Percentiles rank a stretch among this genome's conserved stretches.
These are phyloP conservation scores for Andrena praecox DNA, from an alignment of 2,888 invertebrate species.

Conservation along the genomic window DNA sequence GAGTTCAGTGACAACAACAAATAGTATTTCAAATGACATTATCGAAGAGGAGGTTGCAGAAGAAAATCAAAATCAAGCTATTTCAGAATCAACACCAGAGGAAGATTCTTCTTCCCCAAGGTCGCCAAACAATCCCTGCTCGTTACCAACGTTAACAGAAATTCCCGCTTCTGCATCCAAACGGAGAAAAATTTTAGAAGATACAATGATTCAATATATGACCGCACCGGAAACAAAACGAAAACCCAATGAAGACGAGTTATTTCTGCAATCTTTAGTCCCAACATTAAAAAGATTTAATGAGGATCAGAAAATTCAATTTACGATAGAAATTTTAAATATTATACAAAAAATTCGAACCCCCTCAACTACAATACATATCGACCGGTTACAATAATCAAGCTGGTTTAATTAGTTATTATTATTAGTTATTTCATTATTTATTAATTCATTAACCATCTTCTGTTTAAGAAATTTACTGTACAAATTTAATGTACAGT, in stretches of 20 bases:
- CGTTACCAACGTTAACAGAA: too few species aligned
- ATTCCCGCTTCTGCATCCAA: too few species aligned
- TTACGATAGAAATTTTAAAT: background rate
- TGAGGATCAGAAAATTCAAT: background rate
- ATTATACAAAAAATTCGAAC: background rate
- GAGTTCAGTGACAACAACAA: background rate
- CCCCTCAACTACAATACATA: background rate
- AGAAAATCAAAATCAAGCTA: background rate
- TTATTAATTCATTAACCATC: background rate
- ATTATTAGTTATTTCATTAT: background rate
- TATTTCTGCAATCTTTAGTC: background rate
- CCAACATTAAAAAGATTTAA: background rate
- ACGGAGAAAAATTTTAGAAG: too few species aligned
- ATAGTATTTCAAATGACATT: background rate
- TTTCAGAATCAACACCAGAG: background rate
- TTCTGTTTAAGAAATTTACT: background rate
- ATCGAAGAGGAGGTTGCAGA: background rate
- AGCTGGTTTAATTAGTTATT: too few species aligned
- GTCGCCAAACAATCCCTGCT: too few species aligned
- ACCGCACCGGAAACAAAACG: background rate
- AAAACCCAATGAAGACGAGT: background rate
- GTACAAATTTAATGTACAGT: background rate
- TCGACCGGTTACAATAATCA: background rate
- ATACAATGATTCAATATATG: too few species aligned
- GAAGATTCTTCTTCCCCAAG: background rate